Base-by-base conservation (phyloP, 2,888 invertebrate genomes). In the Creontiades dilutus region DNA sequence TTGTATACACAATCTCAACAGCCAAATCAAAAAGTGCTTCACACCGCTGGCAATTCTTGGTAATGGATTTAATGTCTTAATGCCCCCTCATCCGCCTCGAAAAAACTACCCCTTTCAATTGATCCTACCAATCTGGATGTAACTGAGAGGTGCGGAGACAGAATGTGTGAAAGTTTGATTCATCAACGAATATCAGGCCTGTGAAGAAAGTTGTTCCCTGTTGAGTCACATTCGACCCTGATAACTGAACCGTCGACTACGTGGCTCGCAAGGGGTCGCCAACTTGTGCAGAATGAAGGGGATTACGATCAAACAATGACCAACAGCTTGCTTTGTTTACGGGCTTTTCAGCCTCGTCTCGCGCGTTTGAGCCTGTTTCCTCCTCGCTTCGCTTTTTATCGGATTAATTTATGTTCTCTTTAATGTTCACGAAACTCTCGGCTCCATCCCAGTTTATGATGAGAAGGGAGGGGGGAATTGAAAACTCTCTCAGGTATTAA, bases 301-400 rank as follows among this genome's bases (percentile, higher is more conserved):
- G 61, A 61, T 61, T 61, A 61, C 61, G 61, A 61, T 61, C 61
- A 19, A 61, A 61, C 61, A 61, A 61, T 61, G 61, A 61, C 61
- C 61, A 61, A 61, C 61, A 61, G 61, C 61, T 61, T 61, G 61
- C 61, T 61, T 61, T 61, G 61, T 61, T 61, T 61, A n/a, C 61
- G 61, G 61, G 61, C 61, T 61, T 61, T 61, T 61, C 61, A 61
- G 16, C 19, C 61, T 19, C 61, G 16, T 61, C 61, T 16, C 61
- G 61, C 19, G 16, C n/a, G 61, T 61, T 61, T 19, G 61, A 61
- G 61, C 19, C 16, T 61, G 61, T 61, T 61, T 61, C 19, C 61
- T 61, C 61, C 61, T 19, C n/a, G 14, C 61, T 61, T n/a, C 61
- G 61, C n/a, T 19, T 61, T 61, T 61, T 61, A 61, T 61, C n/a